Conservation (phyloP, 2,113 vertebrate species). For the Calypte anna region DNA sequence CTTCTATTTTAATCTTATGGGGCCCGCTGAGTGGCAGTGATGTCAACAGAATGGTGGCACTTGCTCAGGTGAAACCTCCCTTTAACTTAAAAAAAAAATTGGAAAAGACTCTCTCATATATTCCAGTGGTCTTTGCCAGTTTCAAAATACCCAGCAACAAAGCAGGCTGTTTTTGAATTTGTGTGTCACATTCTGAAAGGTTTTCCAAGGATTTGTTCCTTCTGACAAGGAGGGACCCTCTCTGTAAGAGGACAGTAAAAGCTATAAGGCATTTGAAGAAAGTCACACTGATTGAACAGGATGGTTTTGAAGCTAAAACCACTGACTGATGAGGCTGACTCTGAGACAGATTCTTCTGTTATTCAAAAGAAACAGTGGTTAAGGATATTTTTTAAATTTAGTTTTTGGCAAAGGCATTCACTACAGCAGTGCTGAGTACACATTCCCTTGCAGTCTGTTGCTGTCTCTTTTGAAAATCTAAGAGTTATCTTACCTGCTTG, state of each 20-base stretch:
- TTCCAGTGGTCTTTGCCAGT: neutral
- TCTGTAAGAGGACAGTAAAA: neutral
- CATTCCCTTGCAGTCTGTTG: neutral
- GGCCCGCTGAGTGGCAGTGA: neutral
- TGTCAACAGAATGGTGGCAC: neutral
- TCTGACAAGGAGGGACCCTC: neutral
- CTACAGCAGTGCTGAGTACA: neutral
- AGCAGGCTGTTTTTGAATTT: neutral
- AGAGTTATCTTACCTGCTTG: neutral
- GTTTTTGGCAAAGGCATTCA: neutral
- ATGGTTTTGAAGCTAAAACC: slow-evolving; percentile 43
- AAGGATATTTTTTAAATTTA: neutral
- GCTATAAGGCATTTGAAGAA: slow-evolving; percentile 11
- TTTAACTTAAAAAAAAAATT: neutral
- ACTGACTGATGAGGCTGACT: slow-evolving; percentile 5
- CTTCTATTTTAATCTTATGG: neutral
- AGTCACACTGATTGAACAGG: slow-evolving; percentile 32
- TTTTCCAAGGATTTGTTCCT: neutral
- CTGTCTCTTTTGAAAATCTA: neutral
- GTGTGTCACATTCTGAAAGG: neutral
- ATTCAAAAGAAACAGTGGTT: neutral
- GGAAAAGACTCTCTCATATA: neutral
- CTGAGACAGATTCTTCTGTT: neutral
- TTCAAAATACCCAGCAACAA: neutral
- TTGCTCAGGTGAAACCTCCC: neutral